These are phyloP conservation scores for Apis cerana DNA, from an alignment of 1,140 invertebrate species.

Conservation along the genomic window DNA sequence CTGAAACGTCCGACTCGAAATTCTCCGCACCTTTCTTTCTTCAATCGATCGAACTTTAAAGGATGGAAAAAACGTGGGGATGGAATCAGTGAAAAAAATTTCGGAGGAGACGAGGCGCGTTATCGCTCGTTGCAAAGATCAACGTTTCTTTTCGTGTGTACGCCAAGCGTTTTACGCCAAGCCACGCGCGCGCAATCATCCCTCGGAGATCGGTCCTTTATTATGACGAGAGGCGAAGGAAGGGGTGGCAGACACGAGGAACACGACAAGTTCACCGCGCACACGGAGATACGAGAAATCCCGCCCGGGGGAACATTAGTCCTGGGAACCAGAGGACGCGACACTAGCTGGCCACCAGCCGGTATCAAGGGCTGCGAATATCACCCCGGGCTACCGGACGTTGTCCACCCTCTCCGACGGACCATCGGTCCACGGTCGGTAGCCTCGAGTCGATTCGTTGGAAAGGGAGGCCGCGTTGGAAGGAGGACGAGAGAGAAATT, in stretches of 20 bases:
- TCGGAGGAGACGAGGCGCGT: too few species aligned
- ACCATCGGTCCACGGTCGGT: conserved; percentile 27
- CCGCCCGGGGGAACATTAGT: conserved; percentile 69
- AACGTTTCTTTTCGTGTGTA: conserved; percentile 66
- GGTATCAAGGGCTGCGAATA: conserved; percentile 50
- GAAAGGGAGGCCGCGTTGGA: background rate
- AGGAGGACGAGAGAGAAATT: conserved; percentile 13
- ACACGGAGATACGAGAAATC: conserved; percentile 55
- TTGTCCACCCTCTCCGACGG: conserved; percentile 48
- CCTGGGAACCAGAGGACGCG: conserved; percentile 61
- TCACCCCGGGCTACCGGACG: conserved; percentile 56
- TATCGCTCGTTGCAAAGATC: conserved; percentile 33
- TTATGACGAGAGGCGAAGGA: conserved; percentile 45
- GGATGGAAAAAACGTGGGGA: too few species aligned
- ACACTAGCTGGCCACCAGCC: conserved; percentile 49
- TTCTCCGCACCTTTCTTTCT: background rate
- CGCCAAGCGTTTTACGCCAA: conserved; percentile 64
- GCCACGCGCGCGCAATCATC: conserved; percentile 54
- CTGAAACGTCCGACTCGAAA: background rate
- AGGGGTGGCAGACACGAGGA: background rate
- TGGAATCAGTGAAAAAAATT: too few species aligned
- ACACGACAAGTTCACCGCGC: conserved; percentile 42
- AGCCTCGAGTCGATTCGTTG: conserved; percentile 48
- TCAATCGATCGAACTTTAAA: background rate
- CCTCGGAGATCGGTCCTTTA: conserved; percentile 64